Base-by-base conservation (phyloP, 1,140 invertebrate genomes). In the Ericerus pela region DNA sequence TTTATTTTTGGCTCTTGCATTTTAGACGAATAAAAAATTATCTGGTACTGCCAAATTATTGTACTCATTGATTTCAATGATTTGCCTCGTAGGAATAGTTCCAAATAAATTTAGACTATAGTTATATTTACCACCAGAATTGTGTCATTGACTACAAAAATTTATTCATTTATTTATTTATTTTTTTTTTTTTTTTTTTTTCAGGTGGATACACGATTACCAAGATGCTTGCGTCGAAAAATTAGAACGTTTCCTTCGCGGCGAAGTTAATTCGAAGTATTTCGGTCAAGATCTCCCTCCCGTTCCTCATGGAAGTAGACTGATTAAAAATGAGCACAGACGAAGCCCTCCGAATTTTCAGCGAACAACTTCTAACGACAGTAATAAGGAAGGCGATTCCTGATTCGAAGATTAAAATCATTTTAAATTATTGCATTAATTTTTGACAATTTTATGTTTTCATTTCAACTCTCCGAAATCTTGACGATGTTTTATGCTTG, bases 171-270 rank as follows among this genome's bases (percentile, higher is more conserved):
- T 30, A 29, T 55, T 37, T 30, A 36, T 22, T 38, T 30, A 52
- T n/a, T 54, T 14, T 18, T 31, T 27, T 37, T 10, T 2, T 20
- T 10, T 36, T 54, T 10, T 41, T 58, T 56, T 54, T 56, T 57
- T 11, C 62, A 80, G 89, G 62, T 98, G 95, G 95, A 96, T 97
- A 64, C 96, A 99, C 67, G 96, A 99, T 69, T 99, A 98, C 68
- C 95, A 98, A 71, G 96, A 98, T 68, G 96, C 95, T 0, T 98
- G 95, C 74, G 92, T 99, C 63, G 94, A 98, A 70, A 98, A 99
- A 76, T 73, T 99, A 61, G 94, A 97, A 73, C 80, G 84, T 73
- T 87, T 88, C 74, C 84, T 86, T 76, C 78, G 81, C 60, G 85
- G 82, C 52, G 85, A 88, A 71, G 75, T 81, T 31, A 78, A 72